These are phyloP conservation scores for Sesamia nonagrioides DNA, from an alignment of 1,140 invertebrate species.

Conservation along the genomic window DNA sequence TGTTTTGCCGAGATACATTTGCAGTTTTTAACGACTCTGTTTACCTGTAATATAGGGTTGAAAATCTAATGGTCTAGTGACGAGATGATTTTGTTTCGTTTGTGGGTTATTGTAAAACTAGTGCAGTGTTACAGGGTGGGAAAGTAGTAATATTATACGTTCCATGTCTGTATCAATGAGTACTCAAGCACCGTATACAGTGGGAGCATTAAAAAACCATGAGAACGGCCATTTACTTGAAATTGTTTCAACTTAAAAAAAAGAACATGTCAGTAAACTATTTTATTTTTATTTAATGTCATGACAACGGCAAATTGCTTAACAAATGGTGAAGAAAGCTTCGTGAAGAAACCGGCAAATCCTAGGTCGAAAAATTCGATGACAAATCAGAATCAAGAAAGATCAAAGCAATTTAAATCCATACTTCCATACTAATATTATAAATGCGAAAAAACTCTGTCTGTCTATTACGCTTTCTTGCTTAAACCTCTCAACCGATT, in stretches of 20 bases:
- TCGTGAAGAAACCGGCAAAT: too few species aligned
- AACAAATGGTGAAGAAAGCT: too few species aligned
- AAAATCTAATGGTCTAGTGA: background rate
- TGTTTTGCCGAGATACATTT: constrained; percentile 5
- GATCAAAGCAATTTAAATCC: too few species aligned
- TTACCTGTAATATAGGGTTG: background rate
- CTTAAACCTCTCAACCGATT: too few species aligned
- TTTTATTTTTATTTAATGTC: too few species aligned
- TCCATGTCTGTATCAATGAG: constrained; percentile 27
- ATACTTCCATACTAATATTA: too few species aligned
- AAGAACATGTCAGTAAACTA: too few species aligned
- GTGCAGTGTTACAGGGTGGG: constrained; percentile 44
- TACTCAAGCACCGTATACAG: background rate
- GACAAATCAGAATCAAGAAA: too few species aligned
- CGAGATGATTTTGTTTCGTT: constrained; percentile 9
- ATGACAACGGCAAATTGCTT: too few species aligned
- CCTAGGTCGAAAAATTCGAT: too few species aligned
- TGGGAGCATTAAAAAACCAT: background rate
- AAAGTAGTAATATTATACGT: constrained; percentile 44
- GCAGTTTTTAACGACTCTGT: background rate
- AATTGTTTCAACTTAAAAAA: background rate
- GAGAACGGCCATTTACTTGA: background rate
- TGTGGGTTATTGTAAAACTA: constrained; percentile 46
- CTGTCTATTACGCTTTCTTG: too few species aligned
- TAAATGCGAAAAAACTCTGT: too few species aligned